Percentiles rank a stretch among this genome's conserved stretches.
Conservation (phyloP, 1,140 invertebrate species). For the Mya arenaria region DNA sequence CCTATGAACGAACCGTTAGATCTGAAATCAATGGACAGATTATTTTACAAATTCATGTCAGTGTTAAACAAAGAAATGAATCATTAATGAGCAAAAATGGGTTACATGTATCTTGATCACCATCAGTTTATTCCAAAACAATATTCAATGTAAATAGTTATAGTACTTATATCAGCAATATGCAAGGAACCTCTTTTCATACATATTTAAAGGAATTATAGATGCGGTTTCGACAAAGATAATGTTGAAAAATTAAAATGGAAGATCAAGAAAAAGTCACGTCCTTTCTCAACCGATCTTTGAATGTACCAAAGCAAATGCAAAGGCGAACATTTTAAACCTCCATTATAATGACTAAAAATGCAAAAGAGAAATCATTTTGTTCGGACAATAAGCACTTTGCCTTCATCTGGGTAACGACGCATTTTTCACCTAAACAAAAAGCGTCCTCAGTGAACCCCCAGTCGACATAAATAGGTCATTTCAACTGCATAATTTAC, state of each 20-base stretch:
- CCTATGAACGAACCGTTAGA: slow-evolving; percentile 85
- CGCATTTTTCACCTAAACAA: slow-evolving; percentile 42
- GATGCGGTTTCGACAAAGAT: no score
- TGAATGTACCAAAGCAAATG: background rate
- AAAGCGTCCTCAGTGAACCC: slow-evolving; percentile 48
- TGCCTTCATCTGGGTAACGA: slow-evolving; percentile 46
- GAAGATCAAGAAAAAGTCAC: background rate
- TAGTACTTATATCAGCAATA: background rate
- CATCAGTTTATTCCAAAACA: background rate
- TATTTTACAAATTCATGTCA: no score
- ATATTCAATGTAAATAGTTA: background rate
- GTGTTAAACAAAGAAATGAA: slow-evolving; percentile 34
- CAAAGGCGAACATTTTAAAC: background rate
- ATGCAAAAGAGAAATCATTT: background rate
- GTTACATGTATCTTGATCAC: slow-evolving; percentile 3
- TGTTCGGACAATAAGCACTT: background rate
- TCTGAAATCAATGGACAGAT: slow-evolving; percentile 82
- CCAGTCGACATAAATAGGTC: background rate
- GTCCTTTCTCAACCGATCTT: background rate
- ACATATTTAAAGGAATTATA: background rate
- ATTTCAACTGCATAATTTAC: slow-evolving; percentile 9
- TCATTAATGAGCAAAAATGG: background rate
- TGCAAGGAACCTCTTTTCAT: background rate
- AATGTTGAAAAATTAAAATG: no score
- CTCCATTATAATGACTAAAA: background rate